Evolutionary conservation across 2,888 invertebrate genomes (phyloP).

Genomic region (Epsilonema sp.): DNA sequence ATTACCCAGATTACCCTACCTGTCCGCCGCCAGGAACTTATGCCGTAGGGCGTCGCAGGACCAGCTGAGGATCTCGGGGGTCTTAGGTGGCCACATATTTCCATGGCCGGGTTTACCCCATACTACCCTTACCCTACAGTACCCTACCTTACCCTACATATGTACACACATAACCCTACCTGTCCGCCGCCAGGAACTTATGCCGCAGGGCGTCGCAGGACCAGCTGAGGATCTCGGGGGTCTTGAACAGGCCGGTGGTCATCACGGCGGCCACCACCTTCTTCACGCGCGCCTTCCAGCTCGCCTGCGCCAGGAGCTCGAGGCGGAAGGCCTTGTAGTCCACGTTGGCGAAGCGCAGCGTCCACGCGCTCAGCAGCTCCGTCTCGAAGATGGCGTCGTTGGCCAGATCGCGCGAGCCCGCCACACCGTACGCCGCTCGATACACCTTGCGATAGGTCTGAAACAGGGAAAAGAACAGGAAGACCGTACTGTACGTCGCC

Average conservation of each 20-base stretch:
- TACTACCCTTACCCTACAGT: too few species aligned
- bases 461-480: slow-evolving; percentile 16
- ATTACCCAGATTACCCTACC: slow-evolving; percentile 41
- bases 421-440: slow-evolving; percentile 28
- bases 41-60: slow-evolving; percentile 43
- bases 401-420: slow-evolving; percentile 21
- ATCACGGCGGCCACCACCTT: slow-evolving; percentile 40
- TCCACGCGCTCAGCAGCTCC: slow-evolving; percentile 56
- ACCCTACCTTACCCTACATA: not conserved
- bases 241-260: slow-evolving; percentile 37
- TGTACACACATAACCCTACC: slow-evolving; percentile 14
- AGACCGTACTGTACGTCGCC: slow-evolving; percentile 22
- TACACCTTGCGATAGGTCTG: slow-evolving; percentile 21
- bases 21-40: slow-evolving; percentile 42
- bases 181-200: slow-evolving; percentile 29
- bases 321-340: slow-evolving; percentile 43
- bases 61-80: slow-evolving; percentile 40
- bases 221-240: slow-evolving; percentile 23
- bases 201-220: slow-evolving; percentile 25
- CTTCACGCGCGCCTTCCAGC: slow-evolving; percentile 43
- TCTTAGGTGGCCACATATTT: too few species aligned
- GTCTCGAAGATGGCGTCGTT: slow-evolving; percentile 30
- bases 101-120: too few species aligned
- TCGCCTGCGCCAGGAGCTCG: slow-evolving; percentile 42
- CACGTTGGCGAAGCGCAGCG: slow-evolving; percentile 49